Evolutionary conservation across 2,888 invertebrate genomes (phyloP), one percentile per base, ranked within the genome.

Genomic region (Exephanes ischioxanthus): DNA sequence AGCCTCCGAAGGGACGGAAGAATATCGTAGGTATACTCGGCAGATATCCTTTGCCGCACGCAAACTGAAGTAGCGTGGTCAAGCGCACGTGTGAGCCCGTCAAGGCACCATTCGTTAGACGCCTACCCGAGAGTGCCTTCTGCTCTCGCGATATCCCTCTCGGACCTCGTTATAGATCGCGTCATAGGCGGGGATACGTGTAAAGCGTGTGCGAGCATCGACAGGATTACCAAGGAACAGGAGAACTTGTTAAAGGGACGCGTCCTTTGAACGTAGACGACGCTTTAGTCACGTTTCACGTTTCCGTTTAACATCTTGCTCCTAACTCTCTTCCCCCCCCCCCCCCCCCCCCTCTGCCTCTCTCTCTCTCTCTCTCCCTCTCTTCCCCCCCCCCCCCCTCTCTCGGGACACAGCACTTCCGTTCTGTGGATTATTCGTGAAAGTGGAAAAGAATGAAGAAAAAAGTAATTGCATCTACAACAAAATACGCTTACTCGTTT

Each of bases 81-180:
- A 22, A 26, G 45, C 26, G 73, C 67, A 76, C 70, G 61, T 79
- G 70, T 63, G 53, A 71, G 71, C 48, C 45, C 63, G 79, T 88
- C 88, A 87, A 85, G 84, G 86, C 82, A 86, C 85, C 88, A 85
- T 87, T 88, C 87, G 84, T 86, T 86, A 85, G 86, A 83, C 87
- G 88, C 86, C 71, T 33, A 80, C 71, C 48, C 78, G 45, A 19
- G 22, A 55, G 80, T 86, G 86, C 85, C 80, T 86, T 85, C 86
- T 86, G 86, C 81, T n/a, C 14, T 67, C 58, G 72, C 55, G 63
- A 45, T 45, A 45, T 55, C 41, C 68, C 75, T 58, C 75, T 71
- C 71, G 76, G 51, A 76, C 58, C 76, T 82, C 81, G 53, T 76
- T 76, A 67, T 22, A 76, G 66, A 66, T 33, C 63, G 33, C 30